Conservation (phyloP, 2,797 vertebrate genomes). For the Coilia nasus region DNA sequence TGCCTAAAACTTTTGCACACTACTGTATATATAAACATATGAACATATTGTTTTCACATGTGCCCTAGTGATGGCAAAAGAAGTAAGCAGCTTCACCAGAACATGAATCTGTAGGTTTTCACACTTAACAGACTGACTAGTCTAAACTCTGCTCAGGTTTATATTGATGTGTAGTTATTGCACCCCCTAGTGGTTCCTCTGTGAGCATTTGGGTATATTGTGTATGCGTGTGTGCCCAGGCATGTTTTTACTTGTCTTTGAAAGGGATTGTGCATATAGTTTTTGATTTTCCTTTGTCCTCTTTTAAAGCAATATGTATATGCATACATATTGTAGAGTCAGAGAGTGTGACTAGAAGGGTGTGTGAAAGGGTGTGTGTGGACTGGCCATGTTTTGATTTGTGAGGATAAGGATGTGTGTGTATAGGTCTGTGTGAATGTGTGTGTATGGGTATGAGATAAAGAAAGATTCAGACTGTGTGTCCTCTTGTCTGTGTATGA, state of each 20-base stretch:
- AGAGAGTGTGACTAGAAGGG: neutral
- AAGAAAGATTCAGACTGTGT: too few species aligned
- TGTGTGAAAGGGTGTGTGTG: neutral
- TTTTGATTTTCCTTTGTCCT: neutral
- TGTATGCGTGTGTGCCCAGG: too few species aligned
- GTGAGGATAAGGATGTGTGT: neutral
- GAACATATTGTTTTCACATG: too few species aligned
- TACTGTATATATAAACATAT: too few species aligned
- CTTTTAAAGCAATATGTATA: neutral
- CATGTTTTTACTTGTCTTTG: neutral
- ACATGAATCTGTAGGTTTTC: too few species aligned
- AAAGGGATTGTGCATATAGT: neutral
- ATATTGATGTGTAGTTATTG: neutral
- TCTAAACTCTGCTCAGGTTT: neutral
- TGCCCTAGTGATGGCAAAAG: too few species aligned
- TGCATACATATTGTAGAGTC: neutral
- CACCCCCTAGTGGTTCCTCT: conserved; percentile 3
- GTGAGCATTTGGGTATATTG: too few species aligned
- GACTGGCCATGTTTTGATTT: too few species aligned
- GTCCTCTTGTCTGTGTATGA: too few species aligned
- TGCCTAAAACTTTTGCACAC: too few species aligned
- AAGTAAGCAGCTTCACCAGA: too few species aligned
- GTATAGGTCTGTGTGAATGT: neutral
- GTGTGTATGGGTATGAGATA: too few species aligned
- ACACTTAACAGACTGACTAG: neutral